Conservation (phyloP, 2,113 vertebrate genomes). For the Hucho hucho region DNA sequence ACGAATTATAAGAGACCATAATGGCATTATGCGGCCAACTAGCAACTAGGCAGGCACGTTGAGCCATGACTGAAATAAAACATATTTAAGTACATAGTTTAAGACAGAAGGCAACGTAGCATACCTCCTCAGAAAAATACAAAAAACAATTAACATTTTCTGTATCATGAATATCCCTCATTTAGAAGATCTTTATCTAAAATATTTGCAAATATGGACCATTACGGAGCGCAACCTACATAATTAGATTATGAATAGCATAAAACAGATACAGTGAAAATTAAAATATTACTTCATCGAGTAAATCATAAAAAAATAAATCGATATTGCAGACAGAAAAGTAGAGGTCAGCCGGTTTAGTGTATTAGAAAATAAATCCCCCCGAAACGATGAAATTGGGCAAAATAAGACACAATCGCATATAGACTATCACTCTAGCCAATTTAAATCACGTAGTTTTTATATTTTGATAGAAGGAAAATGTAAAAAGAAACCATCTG, state of each 20-base stretch:
- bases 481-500: no score
- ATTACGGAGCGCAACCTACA: neutral
- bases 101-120: neutral
- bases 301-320: no score
- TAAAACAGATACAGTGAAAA: neutral
- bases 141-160: neutral
- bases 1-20: neutral
- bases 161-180: neutral
- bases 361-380: no score
- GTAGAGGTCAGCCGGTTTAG: no score
- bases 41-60: neutral
- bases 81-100: neutral
- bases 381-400: no score
- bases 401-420: no score
- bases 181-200: neutral
- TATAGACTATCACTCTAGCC: no score
- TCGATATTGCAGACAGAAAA: no score
- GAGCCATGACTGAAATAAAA: neutral
- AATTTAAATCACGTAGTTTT: no score
- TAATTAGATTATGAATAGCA: neutral
- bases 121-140: neutral
- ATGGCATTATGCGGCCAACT: neutral
- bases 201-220: neutral
- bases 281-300: no score
- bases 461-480: no score